phyloP scores from a whole-genome alignment of 2,797 vertebrate genomes.

The Chloroceryle inda region DNA sequence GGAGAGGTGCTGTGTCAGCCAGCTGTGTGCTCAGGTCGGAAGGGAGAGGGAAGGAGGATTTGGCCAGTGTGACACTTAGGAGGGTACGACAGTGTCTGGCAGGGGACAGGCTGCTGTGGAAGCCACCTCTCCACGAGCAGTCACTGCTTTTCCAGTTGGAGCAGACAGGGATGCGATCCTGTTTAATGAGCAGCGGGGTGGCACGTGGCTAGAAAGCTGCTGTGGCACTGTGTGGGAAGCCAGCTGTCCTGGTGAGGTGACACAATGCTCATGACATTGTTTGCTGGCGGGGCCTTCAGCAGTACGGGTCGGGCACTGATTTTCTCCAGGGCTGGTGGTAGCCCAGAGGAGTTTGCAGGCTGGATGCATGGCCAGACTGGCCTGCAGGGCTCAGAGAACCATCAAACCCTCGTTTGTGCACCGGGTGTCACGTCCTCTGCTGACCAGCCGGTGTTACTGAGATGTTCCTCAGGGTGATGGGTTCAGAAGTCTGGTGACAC shows the following conservation, averaged over 20 bases:
- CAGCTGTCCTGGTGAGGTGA: neutral
- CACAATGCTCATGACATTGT: rapidly evolving
- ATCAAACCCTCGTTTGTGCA: neutral
- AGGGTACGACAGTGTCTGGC: neutral
- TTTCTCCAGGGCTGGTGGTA: neutral
- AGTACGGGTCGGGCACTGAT: rapidly evolving
- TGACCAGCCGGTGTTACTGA: rapidly evolving
- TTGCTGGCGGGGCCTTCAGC: neutral
- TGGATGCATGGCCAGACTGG: rapidly evolving
- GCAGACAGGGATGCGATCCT: neutral
- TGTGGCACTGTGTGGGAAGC: neutral
- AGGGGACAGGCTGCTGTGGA: neutral
- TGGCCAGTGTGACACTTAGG: neutral
- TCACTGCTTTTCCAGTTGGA: neutral
- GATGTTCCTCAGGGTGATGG: rapidly evolving
- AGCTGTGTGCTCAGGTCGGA: neutral
- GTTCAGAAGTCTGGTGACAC: neutral
- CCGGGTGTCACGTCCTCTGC: neutral
- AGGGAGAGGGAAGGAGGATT: neutral
- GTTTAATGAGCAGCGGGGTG: neutral
- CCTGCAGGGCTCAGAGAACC: neutral
- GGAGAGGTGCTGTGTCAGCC: neutral
- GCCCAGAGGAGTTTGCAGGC: neutral
- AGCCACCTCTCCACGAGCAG: neutral
- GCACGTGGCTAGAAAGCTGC: neutral